These are phyloP conservation scores for Hylaea fasciaria DNA, from an alignment of 2,888 invertebrate species.

Conservation along the genomic window DNA sequence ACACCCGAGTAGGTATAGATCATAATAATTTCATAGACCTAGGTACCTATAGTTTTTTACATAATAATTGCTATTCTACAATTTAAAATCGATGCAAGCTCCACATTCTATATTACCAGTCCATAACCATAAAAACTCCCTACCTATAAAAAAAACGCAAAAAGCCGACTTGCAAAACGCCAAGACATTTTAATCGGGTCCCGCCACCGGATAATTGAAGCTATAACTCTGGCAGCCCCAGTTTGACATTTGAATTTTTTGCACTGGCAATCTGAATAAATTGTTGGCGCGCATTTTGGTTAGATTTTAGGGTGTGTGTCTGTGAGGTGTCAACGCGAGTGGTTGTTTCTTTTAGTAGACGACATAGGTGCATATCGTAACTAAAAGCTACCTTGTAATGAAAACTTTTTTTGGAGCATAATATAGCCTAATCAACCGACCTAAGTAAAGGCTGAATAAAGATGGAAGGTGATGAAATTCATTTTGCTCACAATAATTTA, in stretches of 20 bases:
- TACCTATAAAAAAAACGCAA: conserved; percentile 54
- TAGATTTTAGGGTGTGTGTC: conserved; percentile 59
- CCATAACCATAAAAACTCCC: conserved; percentile 56
- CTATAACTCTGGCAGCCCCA: conserved; percentile 81
- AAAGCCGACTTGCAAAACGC: conserved; percentile 67
- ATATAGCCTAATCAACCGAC: no score
- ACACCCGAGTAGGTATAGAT: no score
- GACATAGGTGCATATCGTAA: neutral
- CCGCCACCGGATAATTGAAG: conserved; percentile 76
- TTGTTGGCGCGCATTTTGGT: conserved; percentile 68
- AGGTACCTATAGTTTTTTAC: no score
- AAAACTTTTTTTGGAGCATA: no score
- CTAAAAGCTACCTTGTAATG: no score
- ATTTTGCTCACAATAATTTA: no score
- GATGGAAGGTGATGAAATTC: no score
- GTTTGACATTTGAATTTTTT: conserved; percentile 82
- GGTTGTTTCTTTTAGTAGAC: neutral
- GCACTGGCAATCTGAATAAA: conserved; percentile 72
- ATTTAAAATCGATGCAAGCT: conserved; percentile 3
- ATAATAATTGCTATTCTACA: neutral
- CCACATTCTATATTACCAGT: conserved; percentile 10
- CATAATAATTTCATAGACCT: no score
- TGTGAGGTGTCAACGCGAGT: conserved; percentile 54
- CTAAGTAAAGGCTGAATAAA: no score
- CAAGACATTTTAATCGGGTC: conserved; percentile 81